Evolutionary conservation across 2,113 vertebrate species (phyloP), one percentile per base, ranked within the genome.

Genomic region (Percina caprodes): DNA sequence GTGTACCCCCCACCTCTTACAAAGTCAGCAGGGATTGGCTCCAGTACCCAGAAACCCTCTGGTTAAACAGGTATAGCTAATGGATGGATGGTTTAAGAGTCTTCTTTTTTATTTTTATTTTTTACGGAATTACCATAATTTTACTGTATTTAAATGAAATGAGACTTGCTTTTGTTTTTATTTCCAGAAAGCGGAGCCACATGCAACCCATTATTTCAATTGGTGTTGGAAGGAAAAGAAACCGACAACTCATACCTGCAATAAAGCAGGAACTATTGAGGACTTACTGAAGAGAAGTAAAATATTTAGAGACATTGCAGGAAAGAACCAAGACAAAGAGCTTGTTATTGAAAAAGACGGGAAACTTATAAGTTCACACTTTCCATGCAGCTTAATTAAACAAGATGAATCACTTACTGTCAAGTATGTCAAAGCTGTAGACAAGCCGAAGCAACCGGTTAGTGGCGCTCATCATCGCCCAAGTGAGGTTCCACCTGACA

Each of bases 351-450:
- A 76, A 5, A 77, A 9, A 74, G n/a, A 6, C 15, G 73, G 83
- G 3, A 89, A 11, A 75, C 85, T 48, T 0, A 75, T 89, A 0
- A 1, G 56, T 67, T 33, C 79, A 60, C 81, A 89, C 56, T 88
- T 72, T 59, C 87, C 87, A 0, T 91, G 88, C 67, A 19, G 11
- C 12, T 39, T 86, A 59, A 80, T 88, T 24, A 7, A 79, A 48
- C 0, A 30, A 48, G 0, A 39, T 5, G 39, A 67, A 10, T 0
- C 0, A 19, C 11, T 91, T 16, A 78, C 0, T 55, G 11, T 91
- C 0, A 81, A 24, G 12, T 86, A 60, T 33, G 1, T 86, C 0
- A 80, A 84, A 80, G 19, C 66, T 35, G 19, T 2, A 5, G 0
- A 21, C 0, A 4, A n/a, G 0, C 2, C 0, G 0, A 11, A 49